Base-by-base conservation (phyloP, 2,113 vertebrate genomes). In the Lepus timidus region DNA sequence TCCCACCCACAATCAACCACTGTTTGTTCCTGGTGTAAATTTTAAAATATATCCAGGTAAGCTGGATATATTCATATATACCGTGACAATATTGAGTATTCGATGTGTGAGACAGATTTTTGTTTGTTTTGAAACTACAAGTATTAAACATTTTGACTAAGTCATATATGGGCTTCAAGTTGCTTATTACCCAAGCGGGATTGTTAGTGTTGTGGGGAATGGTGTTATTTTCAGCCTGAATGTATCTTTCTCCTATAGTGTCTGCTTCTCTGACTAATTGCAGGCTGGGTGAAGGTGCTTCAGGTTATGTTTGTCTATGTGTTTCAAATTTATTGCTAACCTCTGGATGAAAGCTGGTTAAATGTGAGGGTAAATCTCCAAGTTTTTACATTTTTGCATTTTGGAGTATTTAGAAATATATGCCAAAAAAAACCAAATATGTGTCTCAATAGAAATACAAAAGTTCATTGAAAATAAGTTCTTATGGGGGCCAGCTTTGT, bases 391-490 rank as follows among this genome's bases (percentile, higher is more conserved):
- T 11, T 82, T 93, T 74, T 95, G 68, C 36, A 44, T 68, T 94
- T 96, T 90, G n/a, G 17, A 68, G 5, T 84, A 88, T 95, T 93
- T 96, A 85, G 81, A 92, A 87, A 81, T 68, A 44, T 16, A 44
- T 76, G 20, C n/a, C 20, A 75, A 64, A 81, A 88, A 33, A 91
- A 39, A 31, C 64, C 78, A 8, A 91, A 3, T 33, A 19, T 16
- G 12, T 61, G 0, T 71, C 52, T 87, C 62, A 89, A 12, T 73
- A 76, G 55, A 90, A 93, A 71, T 78, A 62, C 25, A 81, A 89
- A 70, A 51, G 4, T 85, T 80, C 19, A 58, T 39, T 93, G 33
- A 84, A 93, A 82, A 70, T 58, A 52, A 51, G 20, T 64, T 58
- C 2, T 58, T 58, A 11, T 58, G 55, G 55, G 55, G 19, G 14